Percentiles rank a stretch among this genome's conserved stretches.
Conservation (phyloP, 2,113 vertebrate species). For the Saimiri boliviensis region DNA sequence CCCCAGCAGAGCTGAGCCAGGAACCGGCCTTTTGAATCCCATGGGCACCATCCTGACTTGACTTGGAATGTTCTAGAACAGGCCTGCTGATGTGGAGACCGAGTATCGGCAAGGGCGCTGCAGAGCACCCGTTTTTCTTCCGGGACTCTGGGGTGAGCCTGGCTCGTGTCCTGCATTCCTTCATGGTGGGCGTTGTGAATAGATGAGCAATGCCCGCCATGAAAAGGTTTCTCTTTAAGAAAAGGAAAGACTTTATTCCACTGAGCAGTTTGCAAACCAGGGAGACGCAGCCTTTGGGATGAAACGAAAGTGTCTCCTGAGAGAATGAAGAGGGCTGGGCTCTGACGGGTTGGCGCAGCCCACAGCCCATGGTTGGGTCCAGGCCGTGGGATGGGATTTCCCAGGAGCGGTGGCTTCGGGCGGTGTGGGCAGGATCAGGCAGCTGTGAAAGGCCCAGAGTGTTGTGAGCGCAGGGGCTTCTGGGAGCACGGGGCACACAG, state of each 20-base stretch:
- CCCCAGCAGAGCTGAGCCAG: background rate
- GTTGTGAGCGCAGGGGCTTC: no score
- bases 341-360: background rate
- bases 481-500: rapidly evolving
- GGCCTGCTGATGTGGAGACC: background rate
- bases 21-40: background rate
- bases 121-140: background rate
- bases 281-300: background rate
- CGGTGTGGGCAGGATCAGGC: background rate
- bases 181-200: background rate
- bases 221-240: no score
- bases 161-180: background rate
- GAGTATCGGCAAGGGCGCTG: background rate
- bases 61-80: background rate
- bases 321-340: background rate
- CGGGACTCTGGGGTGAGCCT: background rate
- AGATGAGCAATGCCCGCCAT: no score
- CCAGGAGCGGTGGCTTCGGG: rapidly evolving
- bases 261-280: background rate
- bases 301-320: background rate
- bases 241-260: background rate
- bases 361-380: no score
- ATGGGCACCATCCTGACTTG: background rate
- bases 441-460: background rate
- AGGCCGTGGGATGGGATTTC: no score